phyloP scores from a whole-genome alignment of 2,888 invertebrate genomes.

The Acrobasis suavella region DNA sequence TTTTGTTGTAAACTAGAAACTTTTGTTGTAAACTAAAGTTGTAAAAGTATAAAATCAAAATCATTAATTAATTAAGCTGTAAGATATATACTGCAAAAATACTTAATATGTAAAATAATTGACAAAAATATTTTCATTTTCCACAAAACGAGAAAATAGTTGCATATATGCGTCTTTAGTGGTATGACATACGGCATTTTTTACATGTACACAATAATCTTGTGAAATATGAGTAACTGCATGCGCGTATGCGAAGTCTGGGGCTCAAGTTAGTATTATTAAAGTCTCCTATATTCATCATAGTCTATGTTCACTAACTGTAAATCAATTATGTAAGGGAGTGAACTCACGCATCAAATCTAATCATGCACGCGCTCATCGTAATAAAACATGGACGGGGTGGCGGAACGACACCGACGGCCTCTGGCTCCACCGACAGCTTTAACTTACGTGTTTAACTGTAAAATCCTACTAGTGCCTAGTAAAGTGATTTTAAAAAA shows the following conservation, averaged over 20 bases:
- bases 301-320: not conserved
- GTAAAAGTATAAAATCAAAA: no score
- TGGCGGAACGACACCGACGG: conserved; percentile 3
- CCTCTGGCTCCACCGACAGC: not conserved
- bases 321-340: conserved; percentile 18
- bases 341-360: conserved; percentile 14
- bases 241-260: not conserved
- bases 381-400: conserved; percentile 6
- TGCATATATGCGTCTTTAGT: no score
- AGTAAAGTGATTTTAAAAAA: no score
- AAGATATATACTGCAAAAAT: not conserved
- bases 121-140: no score
- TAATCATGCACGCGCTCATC: conserved; percentile 8
- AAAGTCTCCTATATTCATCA: not conserved
- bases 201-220: no score
- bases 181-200: no score
- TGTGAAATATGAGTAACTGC: no score
- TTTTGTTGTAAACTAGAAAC: not conserved
- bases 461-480: not conserved
- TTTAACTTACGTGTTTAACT: not conserved
- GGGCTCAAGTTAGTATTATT: not conserved
- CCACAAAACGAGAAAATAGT: no score
- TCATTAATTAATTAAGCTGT: no score
- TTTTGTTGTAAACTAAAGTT: no score
- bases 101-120: not conserved